Base-by-base conservation (phyloP, 2,113 vertebrate genomes). In the Paracanthobrama guichenoti region DNA sequence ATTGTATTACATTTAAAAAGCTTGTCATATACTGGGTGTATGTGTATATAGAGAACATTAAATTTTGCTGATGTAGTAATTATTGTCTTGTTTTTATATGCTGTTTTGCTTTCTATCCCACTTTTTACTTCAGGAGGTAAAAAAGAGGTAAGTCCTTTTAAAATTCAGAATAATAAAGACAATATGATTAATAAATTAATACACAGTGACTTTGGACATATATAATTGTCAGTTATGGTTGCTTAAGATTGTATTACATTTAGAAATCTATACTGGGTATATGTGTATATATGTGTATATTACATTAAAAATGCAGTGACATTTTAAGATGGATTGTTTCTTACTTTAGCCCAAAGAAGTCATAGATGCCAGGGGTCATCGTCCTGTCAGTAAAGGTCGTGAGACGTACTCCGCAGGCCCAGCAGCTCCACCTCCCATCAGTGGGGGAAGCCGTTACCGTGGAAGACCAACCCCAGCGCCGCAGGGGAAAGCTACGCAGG, bases 371-470 rank as follows among this genome's bases (percentile, higher is more conserved):
- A 95, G 96, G 0, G 91, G 96, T 16, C 95, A 97, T 83, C 95
- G 98, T 3, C 96, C 97, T 0, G 0, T 89, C 0, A 24, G 82
- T 6, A 88, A 0, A 2, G 88, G 71, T 6, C 88, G 85, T 8
- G 91, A 91, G 0, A 87, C 87, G 12, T 85, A 85, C 31, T 22
- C 0, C 0, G 77, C 89, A 0, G 92, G 85, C 0, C 73, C 90
- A 0, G 90, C 95, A 0, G 86, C 75, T 16, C 92, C 95, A 0
- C 92, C 94, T 0, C 96, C 96, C 2, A 59, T 96, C 85, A 90
- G 87, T 0, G 89, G 92, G 0, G 2, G 6, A 0, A n/a, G 87
- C 0, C 92, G 93, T 0, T 98, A 98, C 48, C 80, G 76, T 0
- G 84, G 94, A 4, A 95, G 97, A 0, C 96, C 96, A 0, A 28